phyloP scores from a whole-genome alignment of 2,797 vertebrate genomes.

The Sorex maritimensis region DNA sequence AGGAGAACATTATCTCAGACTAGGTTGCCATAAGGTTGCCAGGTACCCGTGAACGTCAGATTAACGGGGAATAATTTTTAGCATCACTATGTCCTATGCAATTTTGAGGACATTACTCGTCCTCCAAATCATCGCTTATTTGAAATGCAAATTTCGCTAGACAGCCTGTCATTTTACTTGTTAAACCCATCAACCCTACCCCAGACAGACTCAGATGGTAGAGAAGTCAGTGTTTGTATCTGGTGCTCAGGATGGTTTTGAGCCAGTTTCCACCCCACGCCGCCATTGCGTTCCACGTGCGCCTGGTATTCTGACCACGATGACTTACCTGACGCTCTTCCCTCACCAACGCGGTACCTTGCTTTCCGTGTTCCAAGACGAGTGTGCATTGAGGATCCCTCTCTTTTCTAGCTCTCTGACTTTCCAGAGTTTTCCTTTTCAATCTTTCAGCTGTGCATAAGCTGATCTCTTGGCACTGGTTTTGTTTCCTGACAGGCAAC shows the following conservation, averaged over 20 bases:
- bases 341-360: neutral
- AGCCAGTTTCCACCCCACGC: neutral
- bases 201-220: neutral
- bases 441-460: constrained; percentile 77
- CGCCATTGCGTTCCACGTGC: neutral
- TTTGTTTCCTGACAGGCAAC: constrained; percentile 86
- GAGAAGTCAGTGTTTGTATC: neutral
- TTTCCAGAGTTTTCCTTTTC: constrained; percentile 74
- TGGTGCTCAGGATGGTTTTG: neutral
- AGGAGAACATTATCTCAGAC: constrained; percentile 2
- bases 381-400: constrained; percentile 9
- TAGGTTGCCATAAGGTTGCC: neutral
- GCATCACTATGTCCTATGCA: neutral
- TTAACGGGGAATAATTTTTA: constrained; percentile 40
- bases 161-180: constrained; percentile 41
- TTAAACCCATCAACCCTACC: neutral
- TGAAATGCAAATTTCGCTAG: constrained; percentile 58
- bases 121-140: neutral
- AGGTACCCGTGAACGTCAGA: constrained; percentile 53
- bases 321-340: neutral
- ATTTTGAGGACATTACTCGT: constrained; percentile 21
- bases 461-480: constrained; percentile 80
- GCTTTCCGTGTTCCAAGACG: neutral
- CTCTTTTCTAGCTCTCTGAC: constrained; percentile 66
- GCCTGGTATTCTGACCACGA: neutral